Evolutionary conservation across 2,888 invertebrate species (phyloP).

Genomic region (Drosophila barbarae): DNA sequence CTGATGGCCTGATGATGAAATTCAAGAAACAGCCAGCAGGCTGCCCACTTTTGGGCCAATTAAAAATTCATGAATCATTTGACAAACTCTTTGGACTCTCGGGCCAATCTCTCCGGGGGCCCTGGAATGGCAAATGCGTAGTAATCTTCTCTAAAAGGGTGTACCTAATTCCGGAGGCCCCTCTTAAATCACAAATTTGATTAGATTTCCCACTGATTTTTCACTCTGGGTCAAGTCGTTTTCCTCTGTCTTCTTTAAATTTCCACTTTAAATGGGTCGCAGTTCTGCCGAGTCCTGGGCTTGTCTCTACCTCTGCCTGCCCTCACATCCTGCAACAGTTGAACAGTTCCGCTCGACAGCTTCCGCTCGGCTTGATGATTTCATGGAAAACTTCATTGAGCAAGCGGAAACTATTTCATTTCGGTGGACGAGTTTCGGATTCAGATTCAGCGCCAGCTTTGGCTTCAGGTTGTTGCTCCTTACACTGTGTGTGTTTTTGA

Average conservation of each 20-base stretch:
- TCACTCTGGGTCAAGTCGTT: constrained; percentile 19
- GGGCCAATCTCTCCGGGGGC: constrained; percentile 53
- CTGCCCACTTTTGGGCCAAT: constrained; percentile 56
- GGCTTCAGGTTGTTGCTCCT: constrained; percentile 25
- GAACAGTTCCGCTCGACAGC: constrained; percentile 72
- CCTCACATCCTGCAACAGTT: constrained; percentile 56
- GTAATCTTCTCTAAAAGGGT: constrained; percentile 71
- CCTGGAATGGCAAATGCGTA: constrained; percentile 46
- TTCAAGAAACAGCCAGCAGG: constrained; percentile 44
- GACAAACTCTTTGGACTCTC: constrained; percentile 66
- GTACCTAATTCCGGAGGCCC: constrained; percentile 14
- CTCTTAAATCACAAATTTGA: constrained; percentile 25
- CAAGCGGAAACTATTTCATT: constrained; percentile 73
- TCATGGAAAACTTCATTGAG: constrained; percentile 74
- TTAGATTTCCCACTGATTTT: constrained; percentile 2
- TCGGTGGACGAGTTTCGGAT: constrained; percentile 40
- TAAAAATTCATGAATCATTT: constrained; percentile 72
- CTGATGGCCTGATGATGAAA: constrained; percentile 51
- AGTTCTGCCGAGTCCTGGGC: neutral
- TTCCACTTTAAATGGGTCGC: neutral
- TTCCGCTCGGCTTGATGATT: constrained; percentile 75
- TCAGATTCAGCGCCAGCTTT: neutral
- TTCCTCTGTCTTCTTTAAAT: constrained; percentile 16
- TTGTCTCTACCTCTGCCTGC: neutral
- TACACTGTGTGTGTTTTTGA: constrained; percentile 55